phyloP scores from a whole-genome alignment of 2,113 vertebrate genomes.

The Sitta europaea region DNA sequence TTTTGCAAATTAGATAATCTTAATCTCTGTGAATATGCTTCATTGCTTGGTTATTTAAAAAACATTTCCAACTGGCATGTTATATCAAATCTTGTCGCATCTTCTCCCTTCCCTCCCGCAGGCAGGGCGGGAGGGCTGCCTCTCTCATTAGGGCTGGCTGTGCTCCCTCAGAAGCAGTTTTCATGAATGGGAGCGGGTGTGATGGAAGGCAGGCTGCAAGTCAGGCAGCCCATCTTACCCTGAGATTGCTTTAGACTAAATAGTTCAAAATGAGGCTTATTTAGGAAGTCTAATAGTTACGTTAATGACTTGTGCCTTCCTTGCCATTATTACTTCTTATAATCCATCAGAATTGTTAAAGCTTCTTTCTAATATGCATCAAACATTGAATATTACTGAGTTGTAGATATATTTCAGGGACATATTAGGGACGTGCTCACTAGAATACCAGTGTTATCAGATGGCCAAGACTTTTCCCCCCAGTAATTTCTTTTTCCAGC shows the following conservation, averaged over 20 bases:
- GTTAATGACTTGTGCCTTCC: background rate
- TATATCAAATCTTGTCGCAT: background rate
- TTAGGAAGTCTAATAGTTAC: background rate
- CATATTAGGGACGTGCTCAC: background rate
- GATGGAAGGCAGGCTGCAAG: background rate
- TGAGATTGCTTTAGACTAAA: background rate
- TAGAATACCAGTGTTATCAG: constrained; percentile 53
- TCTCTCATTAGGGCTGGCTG: background rate
- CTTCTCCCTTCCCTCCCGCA: background rate
- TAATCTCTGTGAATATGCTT: background rate
- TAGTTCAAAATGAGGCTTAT: background rate
- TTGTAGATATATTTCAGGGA: constrained; percentile 7
- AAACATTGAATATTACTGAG: background rate
- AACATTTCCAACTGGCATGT: background rate
- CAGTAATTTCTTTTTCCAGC: background rate
- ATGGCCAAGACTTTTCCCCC: constrained; percentile 34
- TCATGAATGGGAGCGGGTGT: background rate
- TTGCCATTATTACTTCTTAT: background rate
- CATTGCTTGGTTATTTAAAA: background rate
- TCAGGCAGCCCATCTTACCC: background rate
- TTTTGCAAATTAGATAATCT: constrained; percentile 25
- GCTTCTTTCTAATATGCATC: background rate
- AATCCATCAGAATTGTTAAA: constrained; percentile 26
- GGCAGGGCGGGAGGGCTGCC: background rate
- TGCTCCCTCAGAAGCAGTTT: background rate